These are phyloP conservation scores for Vombatus ursinus DNA, from an alignment of 2,113 vertebrate species.

Conservation along the genomic window DNA sequence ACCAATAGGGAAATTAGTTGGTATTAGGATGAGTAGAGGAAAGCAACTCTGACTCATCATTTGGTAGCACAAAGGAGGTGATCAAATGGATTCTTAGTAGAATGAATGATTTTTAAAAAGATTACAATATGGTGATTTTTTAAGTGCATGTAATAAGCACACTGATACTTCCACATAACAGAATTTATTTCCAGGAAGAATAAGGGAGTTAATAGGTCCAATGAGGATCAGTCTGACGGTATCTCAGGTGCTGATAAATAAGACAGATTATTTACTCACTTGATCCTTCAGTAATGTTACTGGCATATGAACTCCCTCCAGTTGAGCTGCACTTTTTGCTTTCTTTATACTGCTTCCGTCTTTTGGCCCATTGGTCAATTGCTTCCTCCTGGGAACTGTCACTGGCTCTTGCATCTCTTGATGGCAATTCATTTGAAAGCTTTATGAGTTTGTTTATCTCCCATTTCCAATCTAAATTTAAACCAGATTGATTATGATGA, in stretches of 20 bases:
- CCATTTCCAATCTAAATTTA: conserved; percentile 78
- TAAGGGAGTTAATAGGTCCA: neutral
- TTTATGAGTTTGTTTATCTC: conserved; percentile 83
- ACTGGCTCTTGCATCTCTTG: conserved; percentile 79
- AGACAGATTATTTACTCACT: conserved; percentile 77
- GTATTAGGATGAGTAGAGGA: conserved; percentile 5
- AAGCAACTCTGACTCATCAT: neutral
- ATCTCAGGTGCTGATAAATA: neutral
- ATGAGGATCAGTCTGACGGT: neutral
- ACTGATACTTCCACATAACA: conserved; percentile 19
- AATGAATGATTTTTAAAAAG: conserved; percentile 21
- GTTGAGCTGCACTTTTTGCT: conserved; percentile 89
- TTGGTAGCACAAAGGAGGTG: conserved; percentile 5
- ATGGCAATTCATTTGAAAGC: conserved; percentile 74
- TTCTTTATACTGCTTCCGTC: conserved; percentile 90
- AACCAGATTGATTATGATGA: conserved; percentile 60
- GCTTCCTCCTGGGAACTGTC: conserved; percentile 83
- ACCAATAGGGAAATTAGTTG: neutral
- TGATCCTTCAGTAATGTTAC: conserved; percentile 91
- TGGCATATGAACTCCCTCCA: conserved; percentile 88
- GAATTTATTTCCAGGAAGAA: neutral
- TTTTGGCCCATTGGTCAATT: conserved; percentile 88
- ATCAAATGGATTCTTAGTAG: conserved; percentile 12
- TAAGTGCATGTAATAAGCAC: neutral
- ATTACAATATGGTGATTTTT: neutral